Percentiles rank a stretch among this genome's conserved stretches.
phyloP scores from a whole-genome alignment of 2,888 invertebrate genomes.

The Apotomis capreana region DNA sequence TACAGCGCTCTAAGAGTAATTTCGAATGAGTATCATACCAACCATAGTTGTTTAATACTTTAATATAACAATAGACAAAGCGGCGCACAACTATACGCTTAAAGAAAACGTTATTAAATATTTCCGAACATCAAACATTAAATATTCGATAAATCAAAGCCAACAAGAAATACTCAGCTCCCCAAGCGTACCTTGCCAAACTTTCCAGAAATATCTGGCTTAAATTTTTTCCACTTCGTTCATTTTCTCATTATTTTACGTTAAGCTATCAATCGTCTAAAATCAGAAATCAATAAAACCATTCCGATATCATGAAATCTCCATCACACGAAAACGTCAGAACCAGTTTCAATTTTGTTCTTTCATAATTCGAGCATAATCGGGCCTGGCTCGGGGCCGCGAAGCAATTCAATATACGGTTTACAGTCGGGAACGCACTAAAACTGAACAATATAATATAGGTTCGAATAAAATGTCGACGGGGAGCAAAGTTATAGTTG shows the following conservation, averaged over 20 bases:
- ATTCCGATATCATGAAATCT: background rate
- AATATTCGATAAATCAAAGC: background rate
- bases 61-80: too few relatives aligned
- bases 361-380: background rate
- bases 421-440: constrained; percentile 1
- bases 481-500: constrained; percentile 23
- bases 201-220: constrained; percentile 15
- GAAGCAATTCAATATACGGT: background rate
- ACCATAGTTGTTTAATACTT: too few relatives aligned
- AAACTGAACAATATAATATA: background rate
- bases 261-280: constrained; percentile 6
- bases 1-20: too few relatives aligned
- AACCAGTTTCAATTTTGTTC: background rate
- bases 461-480: constrained; percentile 8
- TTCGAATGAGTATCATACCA: too few relatives aligned
- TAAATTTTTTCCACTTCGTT: constrained; percentile 22
- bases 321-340: background rate
- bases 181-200: background rate
- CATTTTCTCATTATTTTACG: constrained; percentile 25
- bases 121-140: too few relatives aligned
- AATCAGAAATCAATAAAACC: constrained; percentile 16
- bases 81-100: background rate
- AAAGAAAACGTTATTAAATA: too few relatives aligned
- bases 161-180: background rate
- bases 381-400: background rate